A percentile compares a stretch with the other conserved stretches of the same genome.
phyloP scores from a whole-genome alignment of 2,888 invertebrate species.

The Nephrotoma flavescens region DNA sequence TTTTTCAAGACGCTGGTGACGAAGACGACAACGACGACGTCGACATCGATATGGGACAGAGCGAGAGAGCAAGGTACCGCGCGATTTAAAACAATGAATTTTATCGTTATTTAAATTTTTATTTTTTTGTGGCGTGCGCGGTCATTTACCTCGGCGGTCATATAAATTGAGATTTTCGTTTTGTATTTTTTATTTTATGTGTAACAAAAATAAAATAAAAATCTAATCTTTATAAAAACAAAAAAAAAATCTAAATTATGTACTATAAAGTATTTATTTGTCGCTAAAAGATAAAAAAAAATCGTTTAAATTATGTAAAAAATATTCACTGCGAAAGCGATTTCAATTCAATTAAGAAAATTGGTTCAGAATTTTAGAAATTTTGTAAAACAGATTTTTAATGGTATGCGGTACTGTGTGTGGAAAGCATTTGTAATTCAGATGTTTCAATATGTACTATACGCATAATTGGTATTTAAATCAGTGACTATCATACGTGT shows the following conservation, averaged over 20 bases:
- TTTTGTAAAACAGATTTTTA: neutral
- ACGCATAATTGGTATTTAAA: too few relatives aligned
- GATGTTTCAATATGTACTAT: too few relatives aligned
- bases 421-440: neutral
- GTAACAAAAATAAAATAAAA: neutral
- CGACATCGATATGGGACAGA: neutral
- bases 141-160: neutral
- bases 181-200: neutral
- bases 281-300: neutral
- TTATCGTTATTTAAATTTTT: neutral
- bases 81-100: neutral
- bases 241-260: neutral
- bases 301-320: neutral
- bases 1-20: neutral
- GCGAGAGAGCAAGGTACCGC: neutral
- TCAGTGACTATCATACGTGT: too few relatives aligned
- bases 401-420: neutral
- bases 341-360: neutral
- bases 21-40: neutral
- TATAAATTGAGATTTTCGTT: neutral
- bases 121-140: neutral
- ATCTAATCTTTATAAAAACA: neutral
- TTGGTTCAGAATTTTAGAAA: neutral
- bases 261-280: too few relatives aligned
- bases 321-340: neutral